phyloP scores from a whole-genome alignment of 1,140 invertebrate species.

The Theocolax elegans region DNA sequence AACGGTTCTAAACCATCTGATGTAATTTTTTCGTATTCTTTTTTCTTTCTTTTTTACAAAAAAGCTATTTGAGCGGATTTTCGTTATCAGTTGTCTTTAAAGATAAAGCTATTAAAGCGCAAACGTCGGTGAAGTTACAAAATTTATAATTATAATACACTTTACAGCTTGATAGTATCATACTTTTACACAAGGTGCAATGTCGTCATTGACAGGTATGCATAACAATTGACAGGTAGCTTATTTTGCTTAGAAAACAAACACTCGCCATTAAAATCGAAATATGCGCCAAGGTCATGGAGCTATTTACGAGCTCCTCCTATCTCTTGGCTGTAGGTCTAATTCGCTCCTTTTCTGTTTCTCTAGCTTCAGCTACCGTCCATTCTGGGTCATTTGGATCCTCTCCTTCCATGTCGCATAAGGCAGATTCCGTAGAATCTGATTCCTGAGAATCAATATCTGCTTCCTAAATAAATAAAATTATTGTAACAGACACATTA shows the following conservation, averaged over 20 bases:
- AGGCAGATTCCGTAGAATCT: conserved; percentile 73
- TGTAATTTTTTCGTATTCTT: conserved; percentile 33
- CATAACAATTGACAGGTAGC: conserved; percentile 67
- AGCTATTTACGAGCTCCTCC: conserved; percentile 59
- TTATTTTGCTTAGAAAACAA: conserved; percentile 58
- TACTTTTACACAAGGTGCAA: conserved; percentile 66
- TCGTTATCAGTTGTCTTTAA: conserved; percentile 37
- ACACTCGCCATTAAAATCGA: conserved; percentile 42
- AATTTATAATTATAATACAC: conserved; percentile 70
- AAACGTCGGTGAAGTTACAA: conserved; percentile 64
- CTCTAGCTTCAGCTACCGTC: conserved; percentile 68
- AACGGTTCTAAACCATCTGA: conserved; percentile 38
- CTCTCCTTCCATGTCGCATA: conserved; percentile 72
- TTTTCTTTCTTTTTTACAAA: conserved; percentile 39
- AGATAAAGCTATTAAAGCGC: conserved; percentile 60
- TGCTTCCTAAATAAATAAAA: conserved; percentile 49
- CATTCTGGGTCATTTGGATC: conserved; percentile 87
- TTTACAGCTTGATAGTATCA: conserved; percentile 65
- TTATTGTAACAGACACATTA: not conserved
- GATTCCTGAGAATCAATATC: conserved; percentile 67
- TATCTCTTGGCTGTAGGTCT: conserved; percentile 66
- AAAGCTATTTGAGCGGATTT: conserved; percentile 40
- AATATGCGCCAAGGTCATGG: conserved; percentile 54
- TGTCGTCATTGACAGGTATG: conserved; percentile 62
- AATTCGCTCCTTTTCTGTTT: conserved; percentile 65